Conservation (phyloP, 2,888 invertebrate species). For the Agrypnus murinus region DNA sequence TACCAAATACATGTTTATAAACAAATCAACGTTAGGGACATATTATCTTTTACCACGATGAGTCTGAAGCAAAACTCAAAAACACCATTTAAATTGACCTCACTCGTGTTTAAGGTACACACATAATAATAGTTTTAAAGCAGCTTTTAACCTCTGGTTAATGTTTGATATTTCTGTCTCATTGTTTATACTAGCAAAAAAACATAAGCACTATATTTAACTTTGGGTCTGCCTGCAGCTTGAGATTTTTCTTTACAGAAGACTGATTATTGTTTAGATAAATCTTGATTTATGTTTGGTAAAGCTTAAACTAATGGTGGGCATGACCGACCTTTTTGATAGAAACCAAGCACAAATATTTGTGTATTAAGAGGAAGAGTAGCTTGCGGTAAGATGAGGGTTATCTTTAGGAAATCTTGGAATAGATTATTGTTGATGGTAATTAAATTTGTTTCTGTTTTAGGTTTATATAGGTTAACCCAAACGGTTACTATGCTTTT, state of each 20-base stretch:
- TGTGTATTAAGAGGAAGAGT: neutral
- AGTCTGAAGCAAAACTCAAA: too few relatives aligned
- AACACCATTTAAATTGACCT: too few relatives aligned
- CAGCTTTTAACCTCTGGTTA: neutral
- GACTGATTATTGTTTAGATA: slow-evolving; percentile 3
- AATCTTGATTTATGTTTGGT: neutral
- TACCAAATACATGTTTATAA: too few relatives aligned
- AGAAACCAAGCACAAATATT: slow-evolving; percentile 18
- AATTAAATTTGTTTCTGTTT: slow-evolving; percentile 7
- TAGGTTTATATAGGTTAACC: too few relatives aligned
- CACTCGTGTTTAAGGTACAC: too few relatives aligned
- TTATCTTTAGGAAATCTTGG: neutral
- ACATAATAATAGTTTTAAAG: too few relatives aligned
- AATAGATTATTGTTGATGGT: neutral
- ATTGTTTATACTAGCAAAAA: neutral
- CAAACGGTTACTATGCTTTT: too few relatives aligned
- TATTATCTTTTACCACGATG: too few relatives aligned
- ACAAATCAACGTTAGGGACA: too few relatives aligned
- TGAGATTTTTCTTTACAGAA: neutral
- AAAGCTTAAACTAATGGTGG: neutral
- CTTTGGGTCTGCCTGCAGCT: neutral
- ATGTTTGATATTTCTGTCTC: neutral
- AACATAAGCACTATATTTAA: slow-evolving; percentile 7
- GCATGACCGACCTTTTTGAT: slow-evolving; percentile 11
- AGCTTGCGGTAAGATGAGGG: slow-evolving; percentile 1